These are phyloP conservation scores for Drosophila gaucha DNA, from an alignment of 2,888 invertebrate species.

Conservation along the genomic window DNA sequence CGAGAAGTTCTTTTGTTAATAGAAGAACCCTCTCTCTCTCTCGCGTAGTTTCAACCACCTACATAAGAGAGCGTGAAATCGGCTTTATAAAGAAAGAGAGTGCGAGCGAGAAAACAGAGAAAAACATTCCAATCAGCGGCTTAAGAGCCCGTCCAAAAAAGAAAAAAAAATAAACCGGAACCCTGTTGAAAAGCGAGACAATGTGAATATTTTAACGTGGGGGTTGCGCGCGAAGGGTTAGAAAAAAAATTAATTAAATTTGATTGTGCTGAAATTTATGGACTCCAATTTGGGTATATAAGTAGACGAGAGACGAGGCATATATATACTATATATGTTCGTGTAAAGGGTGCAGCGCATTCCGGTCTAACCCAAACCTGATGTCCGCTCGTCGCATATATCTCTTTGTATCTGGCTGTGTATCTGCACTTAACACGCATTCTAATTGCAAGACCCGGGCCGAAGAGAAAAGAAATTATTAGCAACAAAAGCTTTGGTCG, in stretches of 20 bases:
- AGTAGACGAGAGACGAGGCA: neutral
- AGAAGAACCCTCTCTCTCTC: constrained; percentile 28
- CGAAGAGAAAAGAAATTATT: constrained; percentile 76
- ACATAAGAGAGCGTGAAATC: constrained; percentile 68
- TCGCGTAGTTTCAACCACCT: constrained; percentile 55
- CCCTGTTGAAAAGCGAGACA: constrained; percentile 55
- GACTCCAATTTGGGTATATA: constrained; percentile 37
- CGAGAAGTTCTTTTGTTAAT: constrained; percentile 39
- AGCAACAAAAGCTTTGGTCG: constrained; percentile 73
- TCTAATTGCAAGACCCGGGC: constrained; percentile 79
- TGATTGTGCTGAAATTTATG: constrained; percentile 75
- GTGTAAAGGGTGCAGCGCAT: constrained; percentile 45
- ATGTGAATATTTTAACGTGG: constrained; percentile 39
- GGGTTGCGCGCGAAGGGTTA: constrained; percentile 56
- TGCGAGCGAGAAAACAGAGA: constrained; percentile 15
- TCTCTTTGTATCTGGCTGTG: no score
- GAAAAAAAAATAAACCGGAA: constrained; percentile 26
- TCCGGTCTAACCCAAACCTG: constrained; percentile 30
- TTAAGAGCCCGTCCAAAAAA: constrained; percentile 48
- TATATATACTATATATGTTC: neutral
- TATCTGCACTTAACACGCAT: constrained; percentile 83
- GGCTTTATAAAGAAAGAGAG: constrained; percentile 50
- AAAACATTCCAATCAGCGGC: constrained; percentile 79
- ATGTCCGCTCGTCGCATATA: constrained; percentile 26
- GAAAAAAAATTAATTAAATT: constrained; percentile 74